Base-by-base conservation (phyloP, 2,113 vertebrate species). In the Thoracochromis brauschi region DNA sequence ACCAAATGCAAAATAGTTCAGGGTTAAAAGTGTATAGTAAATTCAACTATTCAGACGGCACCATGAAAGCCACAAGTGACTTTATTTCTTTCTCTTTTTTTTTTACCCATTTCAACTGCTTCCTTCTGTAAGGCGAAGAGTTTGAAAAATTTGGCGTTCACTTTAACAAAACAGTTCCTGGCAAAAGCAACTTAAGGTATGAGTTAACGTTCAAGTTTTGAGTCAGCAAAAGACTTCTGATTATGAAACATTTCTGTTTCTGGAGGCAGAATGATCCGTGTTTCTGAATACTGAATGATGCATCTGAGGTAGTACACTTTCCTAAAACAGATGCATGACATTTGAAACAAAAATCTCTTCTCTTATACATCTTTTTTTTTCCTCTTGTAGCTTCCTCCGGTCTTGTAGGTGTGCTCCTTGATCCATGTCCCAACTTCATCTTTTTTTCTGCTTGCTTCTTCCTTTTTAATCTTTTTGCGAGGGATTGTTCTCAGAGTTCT, bases 321-420 rank as follows among this genome's bases (percentile, higher is more conserved):
- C 35, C 85, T 38, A 85, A 89, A 91, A 91, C 68, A 92, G 80
- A 92, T 54, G 83, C 40, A 54, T 58, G 80, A 73, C 71, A 51
- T 87, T 85, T 87, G 31, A 4, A 21, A 51, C 29, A 60, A 80
- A 26, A 31, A 83, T 49, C 54, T 19, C n/a, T 4, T 45, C 19
- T 83, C 26, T 49, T 33, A 80, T 80, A 19, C 17, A 29, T 82
- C 55, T 68, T 68, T 68, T 68, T 65, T 38, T 85, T 60, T 5
- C 35, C 79, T 82, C 82, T 78, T 26, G 24, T 47, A 71, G 81
- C 84, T 84, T 82, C 58, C 29, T 87, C 85, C 73, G 12, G 53
- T 86, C 63, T 60, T 87, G 87, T 88, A 91, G 90, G 87, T 89
- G 92, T 91, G 13, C 45, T 89, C 60, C 91, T 89, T 93, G 80